phyloP scores from a whole-genome alignment of 2,797 vertebrate genomes.

The Cossypha niveicapilla region DNA sequence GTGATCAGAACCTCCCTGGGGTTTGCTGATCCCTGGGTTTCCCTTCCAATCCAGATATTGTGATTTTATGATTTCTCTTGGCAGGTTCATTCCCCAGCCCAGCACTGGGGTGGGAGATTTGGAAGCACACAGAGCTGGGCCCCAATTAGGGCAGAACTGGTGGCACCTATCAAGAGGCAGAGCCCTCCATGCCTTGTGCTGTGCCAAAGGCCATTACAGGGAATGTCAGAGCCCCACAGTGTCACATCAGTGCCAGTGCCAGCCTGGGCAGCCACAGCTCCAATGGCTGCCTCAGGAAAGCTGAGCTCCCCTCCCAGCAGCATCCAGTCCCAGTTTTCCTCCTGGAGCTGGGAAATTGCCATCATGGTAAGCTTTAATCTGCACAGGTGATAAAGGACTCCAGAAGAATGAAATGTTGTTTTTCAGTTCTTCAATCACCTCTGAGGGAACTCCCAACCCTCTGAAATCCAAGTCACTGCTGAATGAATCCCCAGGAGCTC shows the following conservation, averaged over 20 bases:
- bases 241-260: not conserved
- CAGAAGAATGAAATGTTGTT: not conserved
- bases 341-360: not conserved
- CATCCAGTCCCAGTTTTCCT: not conserved
- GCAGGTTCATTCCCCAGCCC: not conserved
- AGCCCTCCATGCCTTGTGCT: not conserved
- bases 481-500: not conserved
- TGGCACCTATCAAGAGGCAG: not conserved
- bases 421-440: not conserved
- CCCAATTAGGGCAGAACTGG: not conserved
- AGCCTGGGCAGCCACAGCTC: fast-evolving
- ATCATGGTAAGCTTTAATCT: fast-evolving
- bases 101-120: not conserved
- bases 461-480: not conserved
- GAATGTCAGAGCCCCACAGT: not conserved
- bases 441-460: not conserved
- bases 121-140: not conserved
- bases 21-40: fast-evolving
- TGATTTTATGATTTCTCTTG: fast-evolving
- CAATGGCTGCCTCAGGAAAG: not conserved
- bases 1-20: not conserved
- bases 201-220: not conserved
- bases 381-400: not conserved
- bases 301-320: not conserved
- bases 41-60: not conserved